phyloP scores from a whole-genome alignment of 1,140 invertebrate genomes.

The Zaprionus ghesquierei region DNA sequence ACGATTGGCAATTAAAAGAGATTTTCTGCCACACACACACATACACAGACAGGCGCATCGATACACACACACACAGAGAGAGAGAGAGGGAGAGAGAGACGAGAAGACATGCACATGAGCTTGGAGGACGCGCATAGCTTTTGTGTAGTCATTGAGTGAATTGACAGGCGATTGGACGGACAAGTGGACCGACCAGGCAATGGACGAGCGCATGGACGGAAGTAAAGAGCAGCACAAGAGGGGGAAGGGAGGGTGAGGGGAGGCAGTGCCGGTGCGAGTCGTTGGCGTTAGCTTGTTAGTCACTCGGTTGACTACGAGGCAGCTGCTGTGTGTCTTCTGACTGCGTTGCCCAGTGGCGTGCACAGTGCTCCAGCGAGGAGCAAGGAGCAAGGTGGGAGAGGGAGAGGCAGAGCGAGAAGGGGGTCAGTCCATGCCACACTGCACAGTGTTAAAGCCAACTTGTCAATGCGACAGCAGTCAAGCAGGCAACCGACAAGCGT shows the following conservation, averaged over 20 bases:
- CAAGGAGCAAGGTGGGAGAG: too few species aligned
- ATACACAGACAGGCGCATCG: not conserved
- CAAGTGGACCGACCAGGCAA: slow-evolving; percentile 66
- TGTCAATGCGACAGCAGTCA: slow-evolving; percentile 72
- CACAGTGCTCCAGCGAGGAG: too few species aligned
- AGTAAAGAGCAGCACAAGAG: not conserved
- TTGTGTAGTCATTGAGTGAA: slow-evolving; percentile 77
- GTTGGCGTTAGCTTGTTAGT: slow-evolving; percentile 44
- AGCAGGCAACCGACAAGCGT: slow-evolving; percentile 74
- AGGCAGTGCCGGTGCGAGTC: not conserved
- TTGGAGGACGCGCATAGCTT: slow-evolving; percentile 56
- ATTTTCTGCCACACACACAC: slow-evolving; percentile 67
- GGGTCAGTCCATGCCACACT: slow-evolving; percentile 3
- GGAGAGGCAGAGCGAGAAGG: not conserved
- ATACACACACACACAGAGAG: slow-evolving; percentile 8
- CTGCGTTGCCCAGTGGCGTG: not conserved
- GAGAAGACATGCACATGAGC: slow-evolving; percentile 5
- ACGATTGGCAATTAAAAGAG: slow-evolving; percentile 82
- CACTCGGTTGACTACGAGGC: slow-evolving; percentile 27
- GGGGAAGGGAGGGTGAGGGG: not conserved
- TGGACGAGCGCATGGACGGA: slow-evolving; percentile 13
- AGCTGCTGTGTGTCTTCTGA: slow-evolving; percentile 12
- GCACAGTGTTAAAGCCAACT: slow-evolving; percentile 69
- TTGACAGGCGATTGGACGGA: slow-evolving; percentile 64
- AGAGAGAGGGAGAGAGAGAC: slow-evolving; percentile 28